Base-by-base conservation (phyloP, 1,140 invertebrate species). In the Leptinotarsa lineolata region DNA sequence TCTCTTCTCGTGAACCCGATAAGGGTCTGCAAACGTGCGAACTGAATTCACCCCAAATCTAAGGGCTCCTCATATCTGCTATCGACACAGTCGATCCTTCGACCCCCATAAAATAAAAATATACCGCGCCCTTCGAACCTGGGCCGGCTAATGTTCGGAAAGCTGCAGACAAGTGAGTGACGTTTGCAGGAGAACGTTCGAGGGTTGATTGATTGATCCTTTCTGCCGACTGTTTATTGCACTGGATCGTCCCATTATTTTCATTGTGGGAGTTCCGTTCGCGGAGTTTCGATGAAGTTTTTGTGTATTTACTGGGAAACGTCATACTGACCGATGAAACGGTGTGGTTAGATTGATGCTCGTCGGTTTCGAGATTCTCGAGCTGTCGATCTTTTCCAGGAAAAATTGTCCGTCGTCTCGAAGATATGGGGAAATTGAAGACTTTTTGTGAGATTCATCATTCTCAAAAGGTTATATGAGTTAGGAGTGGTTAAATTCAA, bases 141-240 rank as follows among this genome's bases (percentile, higher is more conserved):
- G 20, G 20, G 5, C 15, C 61, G 20, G 61, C 24, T 64, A 71
- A 75, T 72, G 69, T 60, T 61, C 64, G 74, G 45, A 75, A 75
- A 75, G 69, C 66, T 22, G 18, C 30, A 63, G 74, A 75, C 74
- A 75, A 72, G 74, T 75, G 70, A 75, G 66, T 75, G 74, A 72
- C 74, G 74, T 72, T 63, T 58, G 48, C 71, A 68, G 68, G 60
- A 58, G 70, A 72, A 75, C 69, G 74, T 72, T 72, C 67, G 70
- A 61, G 66, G 30, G 63, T 69, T 75, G 74, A 75, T 75, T 75
- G 74, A 75, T 75, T 65, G 70, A 75, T 75, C 70, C 65, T 75
- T 75, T 60, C 70, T 45, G 63, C 73, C 59, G 68, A 71, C 68
- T 69, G 68, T 69, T 69, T 69, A 69, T 69, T 59, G 68, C 68